Base-by-base conservation (phyloP, 37 sponge, comb jelly and placozoan genomes). In the Beroe forskalii region DNA sequence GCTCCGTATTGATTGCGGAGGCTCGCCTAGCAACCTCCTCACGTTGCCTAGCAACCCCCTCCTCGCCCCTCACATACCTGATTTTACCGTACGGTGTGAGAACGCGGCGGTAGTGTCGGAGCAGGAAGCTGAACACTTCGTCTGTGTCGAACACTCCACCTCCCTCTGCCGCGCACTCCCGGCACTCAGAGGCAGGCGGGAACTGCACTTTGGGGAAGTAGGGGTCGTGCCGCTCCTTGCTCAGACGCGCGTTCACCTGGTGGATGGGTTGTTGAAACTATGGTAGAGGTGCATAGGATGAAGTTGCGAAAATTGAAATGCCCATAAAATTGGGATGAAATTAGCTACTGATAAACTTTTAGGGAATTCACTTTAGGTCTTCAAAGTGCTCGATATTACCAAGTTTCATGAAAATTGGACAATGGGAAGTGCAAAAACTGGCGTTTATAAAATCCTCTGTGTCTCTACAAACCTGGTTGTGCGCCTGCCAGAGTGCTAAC, bases 401-500 rank as follows among this genome's bases (percentile, higher is more conserved):
- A n/a, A n/a, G n/a, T n/a, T n/a, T n/a, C n/a, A n/a, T n/a, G n/a
- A n/a, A n/a, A n/a, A n/a, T n/a, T n/a, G n/a, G n/a, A n/a, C n/a
- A n/a, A n/a, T n/a, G n/a, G n/a, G n/a, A n/a, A n/a, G n/a, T n/a
- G n/a, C n/a, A n/a, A n/a, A n/a, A n/a, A n/a, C n/a, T n/a, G n/a
- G n/a, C n/a, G n/a, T n/a, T 14, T 67, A 67, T 67, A 35, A 95
- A 96, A 17, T 19, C 32, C n/a, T n/a, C n/a, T n/a, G n/a, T n/a
- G n/a, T n/a, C n/a, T n/a, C n/a, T n/a, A n/a, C n/a, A n/a, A n/a
- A n/a, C n/a, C 32, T 69, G 72, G 67, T 98, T 98, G 80, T 98
- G 99, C 0, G 95, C 95, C 33, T 92, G 89, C 99, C 99, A 98
- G 64, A 95, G 91, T 95, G 96, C 96, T 36, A 98, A 40, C 1